phyloP scores from a whole-genome alignment of 2,113 vertebrate species.

The Nycticebus coucang region DNA sequence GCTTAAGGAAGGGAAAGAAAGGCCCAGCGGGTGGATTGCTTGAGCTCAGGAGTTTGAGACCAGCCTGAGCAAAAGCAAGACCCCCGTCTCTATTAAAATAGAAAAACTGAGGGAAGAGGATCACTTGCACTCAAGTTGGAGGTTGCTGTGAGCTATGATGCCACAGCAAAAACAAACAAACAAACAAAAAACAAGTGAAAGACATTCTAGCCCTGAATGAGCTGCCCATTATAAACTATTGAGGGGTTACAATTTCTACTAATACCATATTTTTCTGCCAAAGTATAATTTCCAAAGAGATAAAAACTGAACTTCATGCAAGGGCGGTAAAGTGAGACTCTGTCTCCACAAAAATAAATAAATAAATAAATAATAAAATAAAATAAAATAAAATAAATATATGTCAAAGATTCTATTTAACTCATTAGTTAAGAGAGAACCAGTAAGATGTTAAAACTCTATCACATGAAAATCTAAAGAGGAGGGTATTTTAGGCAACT shows the following conservation, averaged over 20 bases:
- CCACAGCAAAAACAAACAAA: too few species aligned
- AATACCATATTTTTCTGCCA: background rate
- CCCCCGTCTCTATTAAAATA: too few species aligned
- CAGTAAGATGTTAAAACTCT: background rate
- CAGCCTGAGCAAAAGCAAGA: too few species aligned
- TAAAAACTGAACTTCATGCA: background rate
- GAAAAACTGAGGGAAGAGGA: too few species aligned
- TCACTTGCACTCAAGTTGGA: too few species aligned
- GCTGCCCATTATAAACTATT: background rate
- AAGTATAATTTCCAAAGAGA: constrained; percentile 17
- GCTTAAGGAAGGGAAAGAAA: background rate
- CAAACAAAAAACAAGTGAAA: background rate
- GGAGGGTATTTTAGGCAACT: background rate
- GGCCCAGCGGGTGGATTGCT: too few species aligned
- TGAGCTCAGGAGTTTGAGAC: too few species aligned
- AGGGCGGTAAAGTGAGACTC: too few species aligned
- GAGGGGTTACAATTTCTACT: constrained; percentile 28
- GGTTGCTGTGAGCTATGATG: too few species aligned
- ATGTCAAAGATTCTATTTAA: background rate
- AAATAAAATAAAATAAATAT: background rate
- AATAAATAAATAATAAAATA: too few species aligned
- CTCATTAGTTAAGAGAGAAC: background rate
- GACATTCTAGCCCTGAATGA: background rate
- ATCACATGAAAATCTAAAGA: background rate
- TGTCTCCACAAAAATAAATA: too few species aligned